Evolutionary conservation across 2,113 vertebrate species (phyloP), one percentile per base, ranked within the genome.

Genomic region (Chrysemys picta): DNA sequence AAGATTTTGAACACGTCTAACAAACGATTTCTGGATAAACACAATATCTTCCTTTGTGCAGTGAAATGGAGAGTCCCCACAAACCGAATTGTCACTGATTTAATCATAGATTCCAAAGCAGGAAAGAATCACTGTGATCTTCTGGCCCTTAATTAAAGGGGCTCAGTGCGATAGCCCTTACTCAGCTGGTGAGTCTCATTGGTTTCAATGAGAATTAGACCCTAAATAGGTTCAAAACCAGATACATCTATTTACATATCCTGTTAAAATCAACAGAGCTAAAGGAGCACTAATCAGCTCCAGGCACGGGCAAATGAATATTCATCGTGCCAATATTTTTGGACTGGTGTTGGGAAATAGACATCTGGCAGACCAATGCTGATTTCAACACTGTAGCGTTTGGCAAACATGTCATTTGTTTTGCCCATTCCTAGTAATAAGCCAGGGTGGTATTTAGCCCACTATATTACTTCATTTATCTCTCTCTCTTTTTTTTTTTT

Each of bases 1-100:
- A 89, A 45, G 94, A 91, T 95, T 52, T 72, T 54, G 80, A 83
- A 88, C 89, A 83, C 89, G 72, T 35, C 13, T 59, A 90, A 95
- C 95, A 96, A 97, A 97, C 59, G 84, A 93, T 89, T 96, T 54
- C 89, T 76, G 88, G 89, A 90, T 50, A 78, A 94, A 78, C 95
- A 92, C 80, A 3, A 35, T 22, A 57, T 95, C 89, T 50, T 49
- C 59, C 90, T 76, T 94, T 94, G 93, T 76, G 52, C 95, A 57
- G 82, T 62, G 91, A 72, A 45, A 80, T 89, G 69, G 82, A 78
- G 85, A 31, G 53, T 47, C 45, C 31, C 76, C 57, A 49, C 69
- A 90, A 90, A 80, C 25, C 45, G 69, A 80, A 97, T 91, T 35
- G 83, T 65, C 76, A 49, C 96, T 95, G 95, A 49, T 76, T 69